A percentile compares a stretch with the other conserved stretches of the same genome.
Conservation (phyloP, 2,113 vertebrate species). For the Actenoides lindsayi region DNA sequence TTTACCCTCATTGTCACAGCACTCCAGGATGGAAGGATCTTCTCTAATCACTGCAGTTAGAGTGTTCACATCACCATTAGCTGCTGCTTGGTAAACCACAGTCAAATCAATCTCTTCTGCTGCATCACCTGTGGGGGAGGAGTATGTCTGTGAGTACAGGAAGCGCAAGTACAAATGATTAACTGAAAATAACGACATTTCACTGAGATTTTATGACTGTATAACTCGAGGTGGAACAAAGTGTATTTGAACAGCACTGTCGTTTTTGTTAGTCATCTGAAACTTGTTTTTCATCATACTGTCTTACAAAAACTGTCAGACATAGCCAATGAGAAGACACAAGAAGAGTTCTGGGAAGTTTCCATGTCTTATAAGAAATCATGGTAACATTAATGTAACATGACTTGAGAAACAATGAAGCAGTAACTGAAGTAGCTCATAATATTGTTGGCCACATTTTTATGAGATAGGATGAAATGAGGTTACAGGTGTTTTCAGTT, state of each 20-base stretch:
- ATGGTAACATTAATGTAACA: not conserved
- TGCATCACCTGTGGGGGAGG: conserved; percentile 75
- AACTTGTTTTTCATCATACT: not conserved
- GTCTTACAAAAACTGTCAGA: not conserved
- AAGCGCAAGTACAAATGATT: not conserved
- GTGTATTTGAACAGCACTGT: not conserved
- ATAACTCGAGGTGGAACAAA: not conserved
- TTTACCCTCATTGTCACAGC: conserved; percentile 87
- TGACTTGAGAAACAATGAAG: not conserved
- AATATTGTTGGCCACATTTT: not conserved
- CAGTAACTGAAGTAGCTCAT: not conserved
- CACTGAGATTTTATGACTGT: not conserved
- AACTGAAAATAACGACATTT: not conserved
- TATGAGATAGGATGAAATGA: not conserved
- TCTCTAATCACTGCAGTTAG: conserved; percentile 86
- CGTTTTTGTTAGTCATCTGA: conserved; percentile 18
- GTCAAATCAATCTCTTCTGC: conserved; percentile 84
- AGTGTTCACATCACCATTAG: conserved; percentile 85
- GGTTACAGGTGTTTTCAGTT: not conserved
- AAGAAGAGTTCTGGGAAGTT: not conserved
- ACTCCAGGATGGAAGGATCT: conserved; percentile 89
- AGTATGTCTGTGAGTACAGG: not conserved
- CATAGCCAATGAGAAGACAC: not conserved
- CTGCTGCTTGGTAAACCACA: conserved; percentile 87
- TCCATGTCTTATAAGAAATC: not conserved